A percentile compares a stretch with the other conserved stretches of the same genome.
Evolutionary conservation across 2,888 invertebrate species (phyloP).

Genomic region (Steinernema hermaphroditum): DNA sequence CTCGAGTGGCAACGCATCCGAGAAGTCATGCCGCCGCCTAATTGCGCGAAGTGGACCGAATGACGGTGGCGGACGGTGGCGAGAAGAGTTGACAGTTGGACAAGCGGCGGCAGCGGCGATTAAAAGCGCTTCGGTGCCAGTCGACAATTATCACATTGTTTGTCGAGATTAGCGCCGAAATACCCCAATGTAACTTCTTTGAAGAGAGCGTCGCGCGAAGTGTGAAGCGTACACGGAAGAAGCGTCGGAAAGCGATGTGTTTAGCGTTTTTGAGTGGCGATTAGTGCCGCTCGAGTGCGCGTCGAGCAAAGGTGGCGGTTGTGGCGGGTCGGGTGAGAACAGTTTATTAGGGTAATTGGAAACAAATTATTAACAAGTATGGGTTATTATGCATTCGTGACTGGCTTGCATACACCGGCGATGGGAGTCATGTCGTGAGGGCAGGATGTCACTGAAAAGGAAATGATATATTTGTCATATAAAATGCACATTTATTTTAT

Average conservation of each 20-base stretch:
- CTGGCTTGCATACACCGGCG: conserved; percentile 45
- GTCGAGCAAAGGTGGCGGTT: background rate
- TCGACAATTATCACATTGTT: conserved; percentile 17
- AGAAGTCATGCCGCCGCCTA: background rate
- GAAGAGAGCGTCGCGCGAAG: conserved; percentile 16
- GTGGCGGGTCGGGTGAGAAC: background rate
- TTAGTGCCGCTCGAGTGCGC: background rate
- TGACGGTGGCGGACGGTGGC: background rate
- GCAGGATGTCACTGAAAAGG: conserved; percentile 47
- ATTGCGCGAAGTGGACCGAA: conserved; percentile 9
- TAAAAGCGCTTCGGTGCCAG: conserved; percentile 6
- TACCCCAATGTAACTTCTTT: conserved; percentile 5
- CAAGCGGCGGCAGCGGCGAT: background rate
- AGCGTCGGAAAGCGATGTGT: conserved; percentile 1
- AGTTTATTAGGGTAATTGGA: conserved; percentile 7
- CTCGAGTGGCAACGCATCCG: background rate
- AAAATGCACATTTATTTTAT: too few species aligned
- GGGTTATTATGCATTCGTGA: background rate
- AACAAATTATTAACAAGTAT: background rate
- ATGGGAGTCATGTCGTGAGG: conserved; percentile 46
- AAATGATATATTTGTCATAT: too few species aligned
- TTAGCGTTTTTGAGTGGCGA: conserved; percentile 8
- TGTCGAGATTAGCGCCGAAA: conserved; percentile 12
- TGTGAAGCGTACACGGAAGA: conserved; percentile 9
- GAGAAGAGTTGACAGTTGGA: background rate